These are phyloP conservation scores for Gymnocypris eckloni DNA, from an alignment of 2,797 vertebrate species.

Conservation along the genomic window DNA sequence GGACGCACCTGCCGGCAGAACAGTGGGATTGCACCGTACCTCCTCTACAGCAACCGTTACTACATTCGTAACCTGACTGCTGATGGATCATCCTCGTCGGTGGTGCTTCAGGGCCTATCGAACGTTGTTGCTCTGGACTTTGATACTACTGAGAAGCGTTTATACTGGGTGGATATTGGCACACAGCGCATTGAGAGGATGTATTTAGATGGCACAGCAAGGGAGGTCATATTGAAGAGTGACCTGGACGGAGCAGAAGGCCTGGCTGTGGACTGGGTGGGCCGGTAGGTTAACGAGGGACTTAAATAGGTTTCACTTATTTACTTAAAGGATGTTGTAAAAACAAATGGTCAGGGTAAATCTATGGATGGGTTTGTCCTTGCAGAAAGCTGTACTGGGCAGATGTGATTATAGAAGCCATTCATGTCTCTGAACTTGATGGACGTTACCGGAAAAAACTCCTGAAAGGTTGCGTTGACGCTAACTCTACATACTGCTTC, in stretches of 20 bases:
- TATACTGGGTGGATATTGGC: slow-evolving; percentile 77
- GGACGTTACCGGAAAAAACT: slow-evolving; percentile 76
- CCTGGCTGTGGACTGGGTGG: slow-evolving; percentile 78
- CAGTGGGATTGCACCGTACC: slow-evolving; percentile 74
- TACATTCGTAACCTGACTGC: slow-evolving; percentile 78
- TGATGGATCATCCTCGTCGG: slow-evolving; percentile 71
- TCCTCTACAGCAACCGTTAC: slow-evolving; percentile 78
- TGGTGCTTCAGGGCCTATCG: slow-evolving; percentile 74
- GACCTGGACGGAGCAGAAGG: slow-evolving; percentile 69
- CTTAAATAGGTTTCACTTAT: neutral
- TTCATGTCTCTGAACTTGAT: slow-evolving; percentile 80
- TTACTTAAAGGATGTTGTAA: neutral
- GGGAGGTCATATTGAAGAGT: slow-evolving; percentile 66
- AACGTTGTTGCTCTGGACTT: slow-evolving; percentile 75
- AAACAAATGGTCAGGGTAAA: neutral
- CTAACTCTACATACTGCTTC: slow-evolving; percentile 71
- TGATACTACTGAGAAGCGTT: slow-evolving; percentile 71
- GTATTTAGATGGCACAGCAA: slow-evolving; percentile 72
- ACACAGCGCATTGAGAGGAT: slow-evolving; percentile 73
- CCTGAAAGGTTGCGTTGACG: slow-evolving; percentile 67
- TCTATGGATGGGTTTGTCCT: neutral
- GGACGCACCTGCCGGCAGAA: slow-evolving; percentile 78
- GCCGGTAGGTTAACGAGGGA: slow-evolving; percentile 69
- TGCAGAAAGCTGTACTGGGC: slow-evolving; percentile 79
- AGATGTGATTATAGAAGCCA: slow-evolving; percentile 65